phyloP scores from a whole-genome alignment of 2,113 vertebrate genomes.

The Eulemur rufifrons region DNA sequence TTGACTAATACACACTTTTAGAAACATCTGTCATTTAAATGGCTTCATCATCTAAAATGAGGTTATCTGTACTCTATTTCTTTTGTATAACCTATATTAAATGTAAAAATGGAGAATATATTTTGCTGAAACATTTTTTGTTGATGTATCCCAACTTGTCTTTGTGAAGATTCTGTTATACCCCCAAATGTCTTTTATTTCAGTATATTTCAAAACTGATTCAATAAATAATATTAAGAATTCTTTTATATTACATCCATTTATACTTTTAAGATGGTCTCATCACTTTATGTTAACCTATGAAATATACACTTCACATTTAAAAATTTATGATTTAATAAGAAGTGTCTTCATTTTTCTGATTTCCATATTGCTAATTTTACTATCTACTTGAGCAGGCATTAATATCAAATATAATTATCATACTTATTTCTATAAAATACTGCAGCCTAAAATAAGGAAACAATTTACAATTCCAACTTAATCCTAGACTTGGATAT shows the following conservation, averaged over 20 bases:
- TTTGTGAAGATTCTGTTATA: constrained; percentile 1
- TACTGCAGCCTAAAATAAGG: not conserved
- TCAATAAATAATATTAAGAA: not conserved
- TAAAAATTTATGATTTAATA: not conserved
- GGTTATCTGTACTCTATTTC: not conserved
- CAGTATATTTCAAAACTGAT: not conserved
- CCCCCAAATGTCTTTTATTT: not conserved
- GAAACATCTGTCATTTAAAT: not conserved
- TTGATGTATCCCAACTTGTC: not conserved
- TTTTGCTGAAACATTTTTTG: constrained; percentile 15
- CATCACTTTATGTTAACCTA: not conserved
- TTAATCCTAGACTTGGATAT: not conserved
- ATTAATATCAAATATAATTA: constrained; percentile 20
- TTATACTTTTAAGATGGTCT: not conserved
- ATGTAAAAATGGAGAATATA: not conserved
- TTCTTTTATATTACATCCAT: not conserved
- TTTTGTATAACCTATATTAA: not conserved
- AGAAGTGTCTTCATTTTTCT: not conserved
- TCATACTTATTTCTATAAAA: not conserved
- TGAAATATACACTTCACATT: not conserved
- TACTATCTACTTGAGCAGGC: not conserved
- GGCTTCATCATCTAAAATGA: not conserved
- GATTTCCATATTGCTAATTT: not conserved
- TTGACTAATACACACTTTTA: not conserved
- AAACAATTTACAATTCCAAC: not conserved